Percentiles rank a stretch among this genome's conserved stretches.
Evolutionary conservation across 2,113 vertebrate species (phyloP).

Genomic region (Calidris pugnax): DNA sequence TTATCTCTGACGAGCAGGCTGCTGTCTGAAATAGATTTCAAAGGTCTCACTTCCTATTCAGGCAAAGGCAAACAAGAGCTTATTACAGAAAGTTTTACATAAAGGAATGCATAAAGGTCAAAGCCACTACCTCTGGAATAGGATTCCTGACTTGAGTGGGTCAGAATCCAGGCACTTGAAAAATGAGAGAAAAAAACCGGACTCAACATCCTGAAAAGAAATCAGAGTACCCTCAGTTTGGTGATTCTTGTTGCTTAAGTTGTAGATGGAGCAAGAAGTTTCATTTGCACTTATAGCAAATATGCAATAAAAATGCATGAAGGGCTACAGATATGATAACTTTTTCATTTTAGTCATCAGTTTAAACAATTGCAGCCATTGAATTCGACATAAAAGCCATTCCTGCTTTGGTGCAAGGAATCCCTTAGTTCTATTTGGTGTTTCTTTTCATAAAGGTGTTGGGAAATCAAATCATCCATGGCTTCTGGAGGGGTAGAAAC

Average conservation of each 20-base stretch:
- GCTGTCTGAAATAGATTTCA: constrained; percentile 12
- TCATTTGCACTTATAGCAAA: not conserved
- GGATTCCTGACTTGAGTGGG: not conserved
- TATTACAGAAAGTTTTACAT: not conserved
- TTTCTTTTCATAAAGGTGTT: not conserved
- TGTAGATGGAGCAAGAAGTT: not conserved
- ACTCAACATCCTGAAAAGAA: not conserved
- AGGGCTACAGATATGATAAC: not conserved
- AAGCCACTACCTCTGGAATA: not conserved
- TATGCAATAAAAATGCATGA: not conserved
- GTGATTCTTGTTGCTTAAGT: not conserved
- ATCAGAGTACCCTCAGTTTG: not conserved
- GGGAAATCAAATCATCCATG: not conserved
- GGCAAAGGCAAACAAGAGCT: not conserved
- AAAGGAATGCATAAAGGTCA: not conserved
- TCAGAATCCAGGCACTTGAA: not conserved
- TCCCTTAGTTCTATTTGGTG: not conserved
- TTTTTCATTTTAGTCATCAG: not conserved
- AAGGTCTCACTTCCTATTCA: not conserved
- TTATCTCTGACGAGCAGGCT: not conserved
- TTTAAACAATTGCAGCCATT: not conserved
- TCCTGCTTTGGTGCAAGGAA: not conserved
- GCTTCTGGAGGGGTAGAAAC: not conserved
- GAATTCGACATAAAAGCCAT: not conserved
- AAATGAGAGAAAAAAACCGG: not conserved